Evolutionary conservation across 2,797 vertebrate species (phyloP), one percentile per base, ranked within the genome.

Genomic region (Esox lucius): DNA sequence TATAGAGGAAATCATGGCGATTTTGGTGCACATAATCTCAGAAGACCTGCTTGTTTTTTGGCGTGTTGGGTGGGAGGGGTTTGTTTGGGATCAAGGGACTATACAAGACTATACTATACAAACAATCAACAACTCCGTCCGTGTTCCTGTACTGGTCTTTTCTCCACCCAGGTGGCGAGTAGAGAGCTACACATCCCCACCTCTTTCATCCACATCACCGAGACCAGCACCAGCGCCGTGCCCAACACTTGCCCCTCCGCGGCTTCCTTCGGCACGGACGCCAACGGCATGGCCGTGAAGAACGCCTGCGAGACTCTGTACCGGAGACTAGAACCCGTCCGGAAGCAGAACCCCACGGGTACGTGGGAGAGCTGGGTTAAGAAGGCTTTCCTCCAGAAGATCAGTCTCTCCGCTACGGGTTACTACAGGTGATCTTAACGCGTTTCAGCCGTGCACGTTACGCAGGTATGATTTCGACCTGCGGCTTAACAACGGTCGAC

Each of bases 211-310:
- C 94, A 96, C 89, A 91, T 97, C 83, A 94, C 92, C 72, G 96
- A 97, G 84, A 98, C 95, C 0, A 95, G 94, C 88, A 98, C 97
- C 4, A 87, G 82, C 71, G 91, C 87, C 0, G 93, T 97, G 31
- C 96, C 96, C 24, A 98, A 98, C 84, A 93, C 95, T 0, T 84
- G 88, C 16, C 90, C 93, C 0, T 94, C 96, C 0, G 95, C 80
- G 0, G 96, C 93, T 0, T 98, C 96, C 75, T 87, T 93, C 0
- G 94, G 96, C 0, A 95, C 96, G 0, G 96, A 98, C 4, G 92
- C 94, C 86, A 98, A 96, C 0, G 96, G 96, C 81, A 95, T 94
- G 94, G 96, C 96, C 0, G 94, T 97, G 77, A 95, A 95, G 96
- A 86, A 94, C 15, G 96, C 96, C 78, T 98, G 96, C 78, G 90